Evolutionary conservation across 2,113 vertebrate species (phyloP).

Genomic region (Solea senegalensis): DNA sequence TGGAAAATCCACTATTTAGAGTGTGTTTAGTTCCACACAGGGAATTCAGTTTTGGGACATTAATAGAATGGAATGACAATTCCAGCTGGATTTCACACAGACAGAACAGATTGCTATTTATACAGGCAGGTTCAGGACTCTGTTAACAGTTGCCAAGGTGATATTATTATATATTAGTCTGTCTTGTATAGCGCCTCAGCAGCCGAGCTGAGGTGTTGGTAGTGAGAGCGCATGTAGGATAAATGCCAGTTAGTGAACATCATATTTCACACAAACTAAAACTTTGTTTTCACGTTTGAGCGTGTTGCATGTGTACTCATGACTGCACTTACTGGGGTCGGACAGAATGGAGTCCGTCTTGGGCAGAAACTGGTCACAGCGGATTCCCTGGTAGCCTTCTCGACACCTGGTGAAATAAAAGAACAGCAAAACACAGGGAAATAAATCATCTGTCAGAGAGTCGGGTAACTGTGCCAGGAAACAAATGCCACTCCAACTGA

Average conservation of each 20-base stretch:
- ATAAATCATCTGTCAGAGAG: not conserved
- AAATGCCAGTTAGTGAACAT: not conserved
- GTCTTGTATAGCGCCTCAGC: not conserved
- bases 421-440: not conserved
- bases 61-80: not conserved
- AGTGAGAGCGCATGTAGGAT: accelerated
- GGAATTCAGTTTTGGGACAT: not conserved
- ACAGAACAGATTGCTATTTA: conserved; percentile 15
- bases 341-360: conserved; percentile 99
- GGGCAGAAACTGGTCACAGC: conserved; percentile 98
- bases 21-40: not conserved
- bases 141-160: not conserved
- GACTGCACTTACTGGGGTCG: conserved; percentile 90
- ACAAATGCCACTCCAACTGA: not conserved
- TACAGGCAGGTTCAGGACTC: not conserved
- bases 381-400: conserved; percentile 98
- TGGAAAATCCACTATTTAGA: not conserved
- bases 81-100: not conserved
- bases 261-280: not conserved
- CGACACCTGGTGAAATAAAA: conserved; percentile 86
- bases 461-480: not conserved
- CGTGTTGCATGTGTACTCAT: not conserved
- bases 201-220: not conserved
- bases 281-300: not conserved
- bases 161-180: not conserved